A percentile compares a stretch with the other conserved stretches of the same genome.
Conservation (phyloP, 2,888 invertebrate species). For the Drosophila paracracens region DNA sequence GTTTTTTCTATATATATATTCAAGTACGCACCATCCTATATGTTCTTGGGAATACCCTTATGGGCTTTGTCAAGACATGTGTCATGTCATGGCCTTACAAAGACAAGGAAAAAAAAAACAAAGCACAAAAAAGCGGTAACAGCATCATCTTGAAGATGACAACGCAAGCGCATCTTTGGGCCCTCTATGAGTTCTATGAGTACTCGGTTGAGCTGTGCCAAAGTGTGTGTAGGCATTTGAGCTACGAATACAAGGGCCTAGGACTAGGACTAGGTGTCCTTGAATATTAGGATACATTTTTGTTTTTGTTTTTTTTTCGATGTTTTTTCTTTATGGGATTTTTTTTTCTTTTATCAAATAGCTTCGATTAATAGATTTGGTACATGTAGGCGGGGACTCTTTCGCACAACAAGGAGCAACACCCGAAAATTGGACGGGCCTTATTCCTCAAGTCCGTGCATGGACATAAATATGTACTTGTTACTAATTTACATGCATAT, state of each 20-base stretch:
- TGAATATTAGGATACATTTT: slow-evolving; percentile 37
- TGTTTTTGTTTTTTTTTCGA: slow-evolving; percentile 2
- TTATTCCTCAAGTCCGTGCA: slow-evolving; percentile 30
- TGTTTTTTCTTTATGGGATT: background rate
- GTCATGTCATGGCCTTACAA: slow-evolving; percentile 55
- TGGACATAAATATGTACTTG: slow-evolving; percentile 34
- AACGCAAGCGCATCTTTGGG: slow-evolving; percentile 59
- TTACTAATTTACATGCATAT: slow-evolving; percentile 24
- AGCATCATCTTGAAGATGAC: slow-evolving; percentile 56
- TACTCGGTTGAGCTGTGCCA: slow-evolving; percentile 41
- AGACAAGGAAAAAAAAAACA: background rate
- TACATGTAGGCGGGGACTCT: slow-evolving; percentile 19
- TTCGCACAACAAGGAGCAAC: slow-evolving; percentile 10
- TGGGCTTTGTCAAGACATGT: slow-evolving; percentile 47
- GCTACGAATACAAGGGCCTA: slow-evolving; percentile 15
- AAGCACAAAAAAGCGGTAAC: slow-evolving; percentile 24
- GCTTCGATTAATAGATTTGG: slow-evolving; percentile 44
- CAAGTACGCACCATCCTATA: slow-evolving; percentile 6
- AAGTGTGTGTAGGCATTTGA: slow-evolving; percentile 41
- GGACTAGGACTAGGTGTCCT: slow-evolving; percentile 38
- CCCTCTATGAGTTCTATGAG: slow-evolving; percentile 39
- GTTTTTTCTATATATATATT: background rate
- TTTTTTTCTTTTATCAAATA: background rate
- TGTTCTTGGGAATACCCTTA: slow-evolving; percentile 47
- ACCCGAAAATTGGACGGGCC: slow-evolving; percentile 22